A percentile compares a stretch with the other conserved stretches of the same genome.
Evolutionary conservation across 2,888 invertebrate species (phyloP).

Genomic region (Coecobrya sp.): DNA sequence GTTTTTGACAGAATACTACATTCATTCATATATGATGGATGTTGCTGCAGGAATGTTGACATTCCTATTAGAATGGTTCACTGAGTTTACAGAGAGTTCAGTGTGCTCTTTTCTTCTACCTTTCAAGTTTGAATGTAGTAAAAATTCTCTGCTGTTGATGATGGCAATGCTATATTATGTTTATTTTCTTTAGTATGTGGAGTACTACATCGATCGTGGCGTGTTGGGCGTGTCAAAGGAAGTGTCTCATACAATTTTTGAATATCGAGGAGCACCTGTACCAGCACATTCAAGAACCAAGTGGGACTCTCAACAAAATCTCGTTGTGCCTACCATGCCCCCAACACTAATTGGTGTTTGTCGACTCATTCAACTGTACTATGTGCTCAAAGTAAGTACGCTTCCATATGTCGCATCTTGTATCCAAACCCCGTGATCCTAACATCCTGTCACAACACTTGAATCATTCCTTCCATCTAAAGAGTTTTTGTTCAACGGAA

Average conservation of each 20-base stretch:
- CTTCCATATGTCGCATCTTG: neutral
- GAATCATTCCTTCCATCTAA: neutral
- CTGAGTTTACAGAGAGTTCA: neutral
- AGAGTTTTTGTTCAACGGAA: neutral
- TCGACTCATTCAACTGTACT: slow-evolving; percentile 92
- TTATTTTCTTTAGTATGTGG: slow-evolving; percentile 90
- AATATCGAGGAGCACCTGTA: slow-evolving; percentile 91
- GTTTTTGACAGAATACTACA: too few species aligned
- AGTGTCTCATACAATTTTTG: slow-evolving; percentile 91
- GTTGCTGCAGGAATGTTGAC: neutral
- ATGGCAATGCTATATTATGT: neutral
- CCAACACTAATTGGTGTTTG: slow-evolving; percentile 92
- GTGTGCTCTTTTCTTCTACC: too few species aligned
- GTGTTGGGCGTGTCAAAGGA: slow-evolving; percentile 92
- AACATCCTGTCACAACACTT: neutral
- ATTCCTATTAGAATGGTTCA: slow-evolving; percentile 8
- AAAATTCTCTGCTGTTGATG: neutral
- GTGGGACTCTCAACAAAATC: slow-evolving; percentile 91
- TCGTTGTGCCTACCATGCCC: slow-evolving; percentile 92
- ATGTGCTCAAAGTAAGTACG: slow-evolving; percentile 91
- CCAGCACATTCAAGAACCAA: slow-evolving; percentile 90
- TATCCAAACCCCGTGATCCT: neutral
- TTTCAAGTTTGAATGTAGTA: too few species aligned
- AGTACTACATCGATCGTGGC: slow-evolving; percentile 93
- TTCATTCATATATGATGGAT: too few species aligned